Evolutionary conservation across 1,140 invertebrate genomes (phyloP).

Genomic region (Asobara japonica): DNA sequence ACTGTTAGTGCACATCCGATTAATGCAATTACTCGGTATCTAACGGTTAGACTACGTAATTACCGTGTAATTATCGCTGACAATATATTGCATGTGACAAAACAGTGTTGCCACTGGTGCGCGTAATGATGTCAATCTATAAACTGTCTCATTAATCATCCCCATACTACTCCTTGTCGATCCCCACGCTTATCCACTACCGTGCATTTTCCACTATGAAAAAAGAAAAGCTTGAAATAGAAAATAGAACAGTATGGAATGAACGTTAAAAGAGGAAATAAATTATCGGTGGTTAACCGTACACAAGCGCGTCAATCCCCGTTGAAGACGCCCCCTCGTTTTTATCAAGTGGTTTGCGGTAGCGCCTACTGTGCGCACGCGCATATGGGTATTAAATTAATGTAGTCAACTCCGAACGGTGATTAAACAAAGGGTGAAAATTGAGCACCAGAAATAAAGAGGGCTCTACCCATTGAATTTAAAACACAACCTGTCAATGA

Average conservation of each 20-base stretch:
- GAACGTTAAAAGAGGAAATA: neutral
- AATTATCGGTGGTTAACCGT: slow-evolving; percentile 17
- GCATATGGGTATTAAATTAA: slow-evolving; percentile 62
- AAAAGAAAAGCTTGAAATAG: neutral
- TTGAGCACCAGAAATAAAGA: slow-evolving; percentile 46
- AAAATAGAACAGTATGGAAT: neutral
- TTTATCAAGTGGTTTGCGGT: slow-evolving; percentile 21
- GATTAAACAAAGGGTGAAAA: slow-evolving; percentile 67
- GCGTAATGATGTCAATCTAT: slow-evolving; percentile 11
- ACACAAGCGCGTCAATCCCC: neutral
- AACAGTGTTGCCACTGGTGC: neutral
- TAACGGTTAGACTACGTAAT: slow-evolving; percentile 32
- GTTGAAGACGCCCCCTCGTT: slow-evolving; percentile 10
- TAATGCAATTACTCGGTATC: slow-evolving; percentile 40
- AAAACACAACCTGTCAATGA: slow-evolving; percentile 6
- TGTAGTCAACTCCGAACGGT: slow-evolving; percentile 58
- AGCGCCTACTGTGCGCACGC: slow-evolving; percentile 29
- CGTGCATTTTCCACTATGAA: neutral
- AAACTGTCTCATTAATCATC: slow-evolving; percentile 42
- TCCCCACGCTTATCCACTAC: neutral
- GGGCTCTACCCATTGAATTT: neutral
- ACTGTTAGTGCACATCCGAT: slow-evolving; percentile 31
- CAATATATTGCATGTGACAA: slow-evolving; percentile 27
- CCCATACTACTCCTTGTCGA: neutral
- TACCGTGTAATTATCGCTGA: slow-evolving; percentile 40